Evolutionary conservation across 2,888 invertebrate genomes (phyloP).

Genomic region (Drosophila parthenogenetica): DNA sequence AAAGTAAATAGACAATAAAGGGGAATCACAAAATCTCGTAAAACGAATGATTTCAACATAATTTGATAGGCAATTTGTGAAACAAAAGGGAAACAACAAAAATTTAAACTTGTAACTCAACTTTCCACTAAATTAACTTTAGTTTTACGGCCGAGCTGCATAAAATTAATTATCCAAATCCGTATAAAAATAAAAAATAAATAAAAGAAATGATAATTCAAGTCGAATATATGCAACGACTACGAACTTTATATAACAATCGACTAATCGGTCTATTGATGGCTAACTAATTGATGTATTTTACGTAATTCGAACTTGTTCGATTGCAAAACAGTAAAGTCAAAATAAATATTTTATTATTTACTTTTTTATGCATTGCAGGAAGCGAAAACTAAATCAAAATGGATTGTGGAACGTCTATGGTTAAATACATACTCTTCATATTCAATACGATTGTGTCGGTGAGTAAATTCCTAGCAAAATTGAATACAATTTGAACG

Average conservation of each 20-base stretch:
- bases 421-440: constrained; percentile 93
- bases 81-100: background rate
- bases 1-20: constrained; percentile 6
- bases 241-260: background rate
- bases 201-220: constrained; percentile 11
- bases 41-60: background rate
- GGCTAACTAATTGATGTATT: constrained; percentile 9
- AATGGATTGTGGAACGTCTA: constrained; percentile 88
- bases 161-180: constrained; percentile 32
- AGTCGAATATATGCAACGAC: constrained; percentile 9
- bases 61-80: constrained; percentile 1
- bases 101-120: background rate
- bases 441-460: constrained; percentile 91
- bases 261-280: constrained; percentile 12
- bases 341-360: background rate
- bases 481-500: background rate
- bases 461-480: constrained; percentile 86
- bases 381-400: constrained; percentile 14
- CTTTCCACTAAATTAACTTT: constrained; percentile 21
- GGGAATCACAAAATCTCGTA: background rate
- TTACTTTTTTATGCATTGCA: constrained; percentile 9
- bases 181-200: constrained; percentile 13
- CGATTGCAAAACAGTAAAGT: background rate
- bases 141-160: constrained; percentile 2
- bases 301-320: constrained; percentile 41